Base-by-base conservation (phyloP, 2,888 invertebrate species). In the Euplagia quadripunctaria region DNA sequence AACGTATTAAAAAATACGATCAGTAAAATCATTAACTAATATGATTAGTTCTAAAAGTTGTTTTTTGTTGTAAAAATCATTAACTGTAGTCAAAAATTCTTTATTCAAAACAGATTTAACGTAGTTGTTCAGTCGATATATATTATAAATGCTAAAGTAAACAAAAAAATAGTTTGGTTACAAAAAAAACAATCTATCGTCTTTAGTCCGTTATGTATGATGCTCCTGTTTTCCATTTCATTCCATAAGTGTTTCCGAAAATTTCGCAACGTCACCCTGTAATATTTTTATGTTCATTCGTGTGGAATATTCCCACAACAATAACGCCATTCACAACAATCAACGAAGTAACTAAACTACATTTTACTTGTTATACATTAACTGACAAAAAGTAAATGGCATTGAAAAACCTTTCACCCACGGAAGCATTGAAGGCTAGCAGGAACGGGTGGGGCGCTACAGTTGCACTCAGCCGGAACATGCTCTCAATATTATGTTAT, bases 371-470 rank as follows among this genome's bases (percentile, higher is more conserved):
- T 77, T 72, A 74, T 74, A 79, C 70, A 73, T 69, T 82, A 74
- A 82, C 73, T 73, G 78, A 76, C 80, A 83, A 85, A 83, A 83
- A 81, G 80, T 76, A 77, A 85, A 79, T 86, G 89, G 88, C 90
- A 90, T 89, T 91, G 91, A 86, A 76, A 87, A 80, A 84, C 93
- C 93, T 93, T 93, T 93, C 93, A 92, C 93, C 80, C 66, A 67
- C 79, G 87, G 86, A 88, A 86, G 79, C 73, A 81, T 79, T 76
- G 91, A 92, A 93, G 93, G 93, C 82, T 72, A 92, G 71, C 92
- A 76, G 90, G 91, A 89, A 85, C 84, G 82, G 84, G 84, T 83
- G 84, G 79, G 73, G 79, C 72, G 46, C 67, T 14, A 51, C 42
- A 67, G n/a, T 71, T 71, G 68, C 70, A 81, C 12, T 71, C 65